Evolutionary conservation across 2,797 vertebrate species (phyloP).

Genomic region (Phoebastria nigripes): DNA sequence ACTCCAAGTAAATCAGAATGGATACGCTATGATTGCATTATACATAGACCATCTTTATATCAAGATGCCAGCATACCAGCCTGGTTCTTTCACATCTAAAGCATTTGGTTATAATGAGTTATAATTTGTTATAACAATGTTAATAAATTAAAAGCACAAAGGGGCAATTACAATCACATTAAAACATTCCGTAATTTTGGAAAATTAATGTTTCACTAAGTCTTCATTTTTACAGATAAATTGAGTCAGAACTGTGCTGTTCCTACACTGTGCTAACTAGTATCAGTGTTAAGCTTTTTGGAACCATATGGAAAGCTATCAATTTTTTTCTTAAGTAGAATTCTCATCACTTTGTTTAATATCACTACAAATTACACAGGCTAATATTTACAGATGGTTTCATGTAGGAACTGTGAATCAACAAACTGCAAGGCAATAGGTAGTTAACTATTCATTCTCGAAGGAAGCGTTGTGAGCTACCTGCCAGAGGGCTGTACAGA

Average conservation of each 20-base stretch:
- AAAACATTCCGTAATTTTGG: constrained; percentile 58
- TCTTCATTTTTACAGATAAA: constrained; percentile 57
- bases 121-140: constrained; percentile 32
- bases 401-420: constrained; percentile 28
- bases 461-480: not conserved
- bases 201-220: constrained; percentile 64
- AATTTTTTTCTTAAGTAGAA: constrained; percentile 33
- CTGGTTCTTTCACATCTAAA: constrained; percentile 27
- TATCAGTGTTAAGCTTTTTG: constrained; percentile 9
- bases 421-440: constrained; percentile 26
- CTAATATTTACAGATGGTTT: constrained; percentile 48
- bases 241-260: constrained; percentile 11
- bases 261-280: constrained; percentile 19
- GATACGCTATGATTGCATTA: not conserved
- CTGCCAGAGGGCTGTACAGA: not conserved
- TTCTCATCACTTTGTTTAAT: constrained; percentile 53
- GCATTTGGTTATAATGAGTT: constrained; percentile 39
- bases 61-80: constrained; percentile 18
- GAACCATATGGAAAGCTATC: constrained; percentile 46
- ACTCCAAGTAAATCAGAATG: not conserved
- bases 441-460: not conserved
- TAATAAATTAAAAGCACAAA: constrained; percentile 67
- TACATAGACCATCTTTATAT: not conserved
- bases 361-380: constrained; percentile 35
- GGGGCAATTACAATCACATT: constrained; percentile 62